These are phyloP conservation scores for Sebastolobus alascanus DNA, from an alignment of 2,797 vertebrate species.

Conservation along the genomic window DNA sequence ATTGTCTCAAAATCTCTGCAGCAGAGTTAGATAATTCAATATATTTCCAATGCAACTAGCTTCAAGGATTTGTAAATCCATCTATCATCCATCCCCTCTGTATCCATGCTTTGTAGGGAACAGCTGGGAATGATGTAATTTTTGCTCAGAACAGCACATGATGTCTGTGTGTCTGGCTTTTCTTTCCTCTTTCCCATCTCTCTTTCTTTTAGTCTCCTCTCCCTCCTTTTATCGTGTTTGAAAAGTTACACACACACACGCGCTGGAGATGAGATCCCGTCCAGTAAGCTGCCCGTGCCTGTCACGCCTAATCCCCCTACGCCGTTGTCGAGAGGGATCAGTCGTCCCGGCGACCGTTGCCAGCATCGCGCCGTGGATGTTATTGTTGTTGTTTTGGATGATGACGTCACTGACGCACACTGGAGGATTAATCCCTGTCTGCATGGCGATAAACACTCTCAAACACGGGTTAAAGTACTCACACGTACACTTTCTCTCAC, in stretches of 20 bases:
- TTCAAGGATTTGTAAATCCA: constrained; percentile 37
- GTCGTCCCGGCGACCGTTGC: constrained; percentile 37
- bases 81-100: constrained; percentile 6
- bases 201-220: constrained; percentile 2
- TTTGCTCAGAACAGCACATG: constrained; percentile 28
- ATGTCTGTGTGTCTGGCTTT: constrained; percentile 14
- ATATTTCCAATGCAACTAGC: constrained; percentile 13
- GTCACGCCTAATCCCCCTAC: constrained; percentile 55
- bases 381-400: constrained; percentile 64
- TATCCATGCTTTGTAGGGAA: constrained; percentile 11
- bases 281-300: constrained; percentile 47
- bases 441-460: constrained; percentile 50
- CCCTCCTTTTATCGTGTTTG: constrained; percentile 18
- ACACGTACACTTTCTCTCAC: background rate
- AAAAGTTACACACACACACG: constrained; percentile 20
- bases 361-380: constrained; percentile 22
- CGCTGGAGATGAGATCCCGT: constrained; percentile 46
- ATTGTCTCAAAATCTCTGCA: background rate
- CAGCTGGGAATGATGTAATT: constrained; percentile 58
- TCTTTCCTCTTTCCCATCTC: constrained; percentile 9
- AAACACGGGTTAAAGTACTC: constrained; percentile 21
- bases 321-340: constrained; percentile 58
- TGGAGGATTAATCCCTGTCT: constrained; percentile 59
- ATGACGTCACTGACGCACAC: constrained; percentile 47
- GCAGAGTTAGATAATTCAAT: constrained; percentile 1